Base-by-base conservation (phyloP, 2,113 vertebrate genomes). In the Mesembrinibis cayennensis region DNA sequence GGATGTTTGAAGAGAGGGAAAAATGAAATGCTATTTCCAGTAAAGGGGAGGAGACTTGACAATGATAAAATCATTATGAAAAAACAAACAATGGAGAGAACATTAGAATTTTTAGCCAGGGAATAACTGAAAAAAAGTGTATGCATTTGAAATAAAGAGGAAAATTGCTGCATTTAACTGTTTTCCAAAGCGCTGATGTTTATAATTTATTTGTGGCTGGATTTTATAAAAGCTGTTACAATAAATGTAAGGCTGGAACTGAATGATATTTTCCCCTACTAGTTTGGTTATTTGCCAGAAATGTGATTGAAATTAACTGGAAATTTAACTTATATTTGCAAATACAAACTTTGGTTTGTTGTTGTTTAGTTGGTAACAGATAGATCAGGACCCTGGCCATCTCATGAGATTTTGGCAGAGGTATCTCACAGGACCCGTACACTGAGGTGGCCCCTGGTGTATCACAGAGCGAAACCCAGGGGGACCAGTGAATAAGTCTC, bases 1-100 rank as follows among this genome's bases (percentile, higher is more conserved):
- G 95, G 95, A 95, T 96, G 91, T 97, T 96, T 96, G 94, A 97
- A 96, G 83, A 87, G 93, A 96, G 50, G 81, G 91, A 93, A 94
- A 95, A 97, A 55, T 58, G 38, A 95, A 93, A 95, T 20, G 45
- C 80, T 87, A 85, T 91, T 97, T 96, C 93, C 97, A 97, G 96
- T 86, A 95, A 95, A 87, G 71, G 56, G 81, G 74, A 94, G 50
- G 87, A 90, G 40, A 90, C 26, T 87, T 94, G 82, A 92, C 92
- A 92, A 88, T 58, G 42, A 70, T 19, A 91, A 95, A 94, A 87
- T 74, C 20, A 25, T 80, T 42, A 52, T 14, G 7, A 66, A 63
- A 89, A 95, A 87, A 65, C 18, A 93, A 85, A 70, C 2, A 4
- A 9, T 29, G 11, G n/a, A 87, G 38, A 65, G 58, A 79, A 47